Percentiles rank a stretch among this genome's conserved stretches.
phyloP scores from a whole-genome alignment of 2,888 invertebrate species.

The Candidula unifasciata region DNA sequence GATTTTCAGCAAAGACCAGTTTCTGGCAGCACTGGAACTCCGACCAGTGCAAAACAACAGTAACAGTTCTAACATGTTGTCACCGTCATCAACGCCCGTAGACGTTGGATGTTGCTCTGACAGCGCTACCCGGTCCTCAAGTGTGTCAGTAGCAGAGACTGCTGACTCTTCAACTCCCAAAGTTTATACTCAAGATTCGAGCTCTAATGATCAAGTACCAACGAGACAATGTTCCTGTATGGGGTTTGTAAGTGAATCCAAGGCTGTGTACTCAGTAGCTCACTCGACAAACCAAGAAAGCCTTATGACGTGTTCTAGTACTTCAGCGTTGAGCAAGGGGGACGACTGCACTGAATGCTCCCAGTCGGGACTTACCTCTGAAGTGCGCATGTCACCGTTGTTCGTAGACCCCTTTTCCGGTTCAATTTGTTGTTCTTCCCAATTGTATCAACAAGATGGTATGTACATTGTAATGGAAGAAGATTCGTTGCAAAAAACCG shows the following conservation, averaged over 20 bases:
- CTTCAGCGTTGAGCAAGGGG: neutral
- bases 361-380: neutral
- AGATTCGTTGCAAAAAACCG: neutral
- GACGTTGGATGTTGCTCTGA: too few species aligned
- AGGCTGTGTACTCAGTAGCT: constrained; percentile 33
- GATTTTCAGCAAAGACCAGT: constrained; percentile 28
- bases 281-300: neutral
- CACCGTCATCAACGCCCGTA: neutral
- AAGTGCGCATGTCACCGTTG: constrained; percentile 13
- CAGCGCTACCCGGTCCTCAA: too few species aligned
- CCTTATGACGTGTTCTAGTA: constrained; percentile 13
- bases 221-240: constrained; percentile 28
- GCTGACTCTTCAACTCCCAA: neutral
- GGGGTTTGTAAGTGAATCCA: neutral
- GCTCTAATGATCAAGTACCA: neutral
- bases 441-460: neutral
- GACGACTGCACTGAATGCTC: neutral
- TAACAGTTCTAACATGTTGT: neutral
- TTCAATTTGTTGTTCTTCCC: neutral
- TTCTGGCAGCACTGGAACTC: constrained; percentile 3
- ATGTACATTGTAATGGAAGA: constrained; percentile 14
- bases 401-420: constrained; percentile 21
- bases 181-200: too few species aligned
- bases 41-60: neutral
- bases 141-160: neutral